phyloP scores from a whole-genome alignment of 2,113 vertebrate genomes.

The Cyanistes caeruleus region DNA sequence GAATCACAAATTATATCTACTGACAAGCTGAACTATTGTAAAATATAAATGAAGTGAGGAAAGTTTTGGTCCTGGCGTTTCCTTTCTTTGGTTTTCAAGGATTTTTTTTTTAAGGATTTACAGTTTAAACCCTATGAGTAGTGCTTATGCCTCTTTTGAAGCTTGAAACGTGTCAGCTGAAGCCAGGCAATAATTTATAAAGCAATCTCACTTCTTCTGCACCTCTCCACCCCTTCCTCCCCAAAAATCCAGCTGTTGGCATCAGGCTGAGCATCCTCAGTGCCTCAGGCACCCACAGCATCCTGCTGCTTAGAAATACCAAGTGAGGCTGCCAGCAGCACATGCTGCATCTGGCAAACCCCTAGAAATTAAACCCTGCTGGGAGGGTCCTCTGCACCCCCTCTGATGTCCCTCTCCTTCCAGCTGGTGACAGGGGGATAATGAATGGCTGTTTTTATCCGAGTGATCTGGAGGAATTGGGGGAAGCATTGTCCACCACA shows the following conservation, averaged over 20 bases:
- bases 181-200: conserved; percentile 30
- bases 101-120: background rate
- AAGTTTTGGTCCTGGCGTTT: background rate
- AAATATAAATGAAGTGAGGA: conserved; percentile 27
- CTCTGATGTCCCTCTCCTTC: background rate
- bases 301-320: rapidly evolving
- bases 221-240: background rate
- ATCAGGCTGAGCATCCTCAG: background rate
- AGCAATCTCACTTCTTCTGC: background rate
- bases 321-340: background rate
- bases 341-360: background rate
- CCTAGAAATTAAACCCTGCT: background rate
- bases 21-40: conserved; percentile 9
- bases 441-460: background rate
- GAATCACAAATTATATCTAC: conserved; percentile 7
- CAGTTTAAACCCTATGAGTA: conserved; percentile 32
- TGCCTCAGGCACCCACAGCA: background rate
- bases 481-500: background rate
- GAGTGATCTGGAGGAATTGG: background rate
- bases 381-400: background rate
- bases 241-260: background rate
- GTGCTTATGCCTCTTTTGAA: conserved; percentile 36
- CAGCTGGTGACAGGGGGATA: background rate
- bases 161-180: background rate
- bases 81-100: conserved; percentile 18